Base-by-base conservation (phyloP, 2,888 invertebrate genomes). In the Plebejus argus region DNA sequence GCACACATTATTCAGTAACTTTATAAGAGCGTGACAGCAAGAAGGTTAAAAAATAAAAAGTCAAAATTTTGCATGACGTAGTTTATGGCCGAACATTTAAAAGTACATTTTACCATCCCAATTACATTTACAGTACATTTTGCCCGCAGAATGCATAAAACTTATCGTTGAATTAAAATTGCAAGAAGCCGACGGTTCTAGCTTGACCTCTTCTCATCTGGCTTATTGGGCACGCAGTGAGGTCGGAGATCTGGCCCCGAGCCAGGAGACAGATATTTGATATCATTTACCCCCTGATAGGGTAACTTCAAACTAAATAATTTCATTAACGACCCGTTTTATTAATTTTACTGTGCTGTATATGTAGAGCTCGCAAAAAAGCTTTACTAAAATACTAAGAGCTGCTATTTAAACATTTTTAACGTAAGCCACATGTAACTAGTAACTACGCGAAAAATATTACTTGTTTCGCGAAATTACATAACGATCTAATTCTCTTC, bases 181-280 rank as follows among this genome's bases (percentile, higher is more conserved):
- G 20, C n/a, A 45, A 45, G 72, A 72, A 45, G 18, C 49, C 8
- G 5, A 1, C 71, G n/a, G 74, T 74, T 74, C 49, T 23, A 23
- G 28, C 28, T 28, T 53, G 49, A 53, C 45, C 74, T 28, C 53
- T 74, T 8, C 12, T 45, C 23, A 53, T 74, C 18, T 10, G 49
- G 74, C 74, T 74, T 74, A 74, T 53, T 74, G 74, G 53, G 74
- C 18, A 49, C 49, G 28, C 49, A 74, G 74, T 74, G 74, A 74
- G 28, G 45, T 72, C 28, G 74, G 74, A 6, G 53, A 53, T 49
- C 49, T 74, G 74, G 74, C 74, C 20, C 28, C 28, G 15, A 18
- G 45, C 74, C 74, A 74, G 74, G 72, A 72, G 45, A 74, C 23
- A 49, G 53, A 74, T 53, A 74, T 74, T 74, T 74, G 53, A 74